A percentile compares a stretch with the other conserved stretches of the same genome.
phyloP scores from a whole-genome alignment of 2,888 invertebrate genomes.

The Acronicta psi region DNA sequence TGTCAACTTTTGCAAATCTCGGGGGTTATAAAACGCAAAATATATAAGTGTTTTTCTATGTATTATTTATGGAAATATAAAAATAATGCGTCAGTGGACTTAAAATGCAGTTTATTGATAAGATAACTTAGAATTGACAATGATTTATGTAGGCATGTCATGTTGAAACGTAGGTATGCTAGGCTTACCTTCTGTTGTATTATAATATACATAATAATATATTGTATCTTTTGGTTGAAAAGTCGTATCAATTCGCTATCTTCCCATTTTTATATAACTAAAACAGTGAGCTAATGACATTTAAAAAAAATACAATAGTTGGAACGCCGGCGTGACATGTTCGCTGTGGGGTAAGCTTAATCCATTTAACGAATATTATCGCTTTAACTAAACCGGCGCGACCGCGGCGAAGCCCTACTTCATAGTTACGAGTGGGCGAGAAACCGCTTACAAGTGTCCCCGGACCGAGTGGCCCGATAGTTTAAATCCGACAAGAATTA shows the following conservation, averaged over 20 bases:
- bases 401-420: slow-evolving; percentile 71
- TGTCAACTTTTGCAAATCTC: too few species aligned
- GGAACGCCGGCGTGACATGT: slow-evolving; percentile 6
- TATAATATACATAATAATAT: too few species aligned
- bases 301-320: slow-evolving; percentile 29
- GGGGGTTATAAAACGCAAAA: too few species aligned
- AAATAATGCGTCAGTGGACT: background rate
- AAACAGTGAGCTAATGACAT: slow-evolving; percentile 1
- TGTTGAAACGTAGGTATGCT: too few species aligned
- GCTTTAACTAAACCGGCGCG: slow-evolving; percentile 67
- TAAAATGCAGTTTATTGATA: slow-evolving; percentile 33
- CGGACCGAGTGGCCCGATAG: slow-evolving; percentile 42
- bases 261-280: background rate
- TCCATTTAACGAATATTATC: slow-evolving; percentile 82
- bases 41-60: too few species aligned
- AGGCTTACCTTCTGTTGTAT: too few species aligned
- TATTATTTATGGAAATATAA: background rate
- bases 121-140: slow-evolving; percentile 45
- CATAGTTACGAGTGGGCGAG: slow-evolving; percentile 60
- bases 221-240: slow-evolving; percentile 6
- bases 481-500: slow-evolving; percentile 60
- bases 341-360: slow-evolving; percentile 64
- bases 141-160: slow-evolving; percentile 30
- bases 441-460: slow-evolving; percentile 75
- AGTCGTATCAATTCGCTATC: slow-evolving; percentile 8